phyloP scores from a whole-genome alignment of 1,140 invertebrate genomes.

The Andricus grossulariae region DNA sequence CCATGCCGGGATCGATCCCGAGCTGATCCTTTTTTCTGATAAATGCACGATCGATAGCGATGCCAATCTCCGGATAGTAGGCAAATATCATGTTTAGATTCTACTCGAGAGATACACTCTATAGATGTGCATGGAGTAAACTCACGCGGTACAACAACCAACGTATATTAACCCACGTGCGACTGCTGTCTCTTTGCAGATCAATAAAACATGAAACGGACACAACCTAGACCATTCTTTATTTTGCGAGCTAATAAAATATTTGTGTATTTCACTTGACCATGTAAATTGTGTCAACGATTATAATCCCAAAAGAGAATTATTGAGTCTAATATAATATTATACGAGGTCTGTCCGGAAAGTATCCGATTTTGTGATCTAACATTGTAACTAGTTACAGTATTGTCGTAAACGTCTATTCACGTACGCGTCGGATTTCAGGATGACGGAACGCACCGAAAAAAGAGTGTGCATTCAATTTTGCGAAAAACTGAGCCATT shows the following conservation, averaged over 20 bases:
- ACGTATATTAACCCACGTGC: not conserved
- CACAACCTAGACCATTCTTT: not conserved
- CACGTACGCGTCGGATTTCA: no score
- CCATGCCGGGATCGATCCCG: constrained; percentile 1
- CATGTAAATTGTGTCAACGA: no score
- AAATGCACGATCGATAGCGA: constrained; percentile 22
- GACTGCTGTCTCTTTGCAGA: not conserved
- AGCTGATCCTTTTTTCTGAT: constrained; percentile 15
- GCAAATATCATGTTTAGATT: constrained; percentile 31
- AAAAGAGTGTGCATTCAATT: no score
- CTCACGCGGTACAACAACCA: constrained; percentile 10
- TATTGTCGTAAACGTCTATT: no score
- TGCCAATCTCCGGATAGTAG: constrained; percentile 21
- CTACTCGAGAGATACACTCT: not conserved
- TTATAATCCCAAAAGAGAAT: no score
- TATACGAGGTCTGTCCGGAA: no score
- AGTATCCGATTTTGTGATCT: no score
- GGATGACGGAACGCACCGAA: no score
- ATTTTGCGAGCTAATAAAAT: not conserved
- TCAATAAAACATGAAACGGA: not conserved
- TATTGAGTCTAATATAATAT: no score
- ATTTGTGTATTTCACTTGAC: no score
- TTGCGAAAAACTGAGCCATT: no score
- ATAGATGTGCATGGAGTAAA: constrained; percentile 21
- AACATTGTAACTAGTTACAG: no score